phyloP scores from a whole-genome alignment of 1,140 invertebrate genomes.

The Liolophura sinensis region DNA sequence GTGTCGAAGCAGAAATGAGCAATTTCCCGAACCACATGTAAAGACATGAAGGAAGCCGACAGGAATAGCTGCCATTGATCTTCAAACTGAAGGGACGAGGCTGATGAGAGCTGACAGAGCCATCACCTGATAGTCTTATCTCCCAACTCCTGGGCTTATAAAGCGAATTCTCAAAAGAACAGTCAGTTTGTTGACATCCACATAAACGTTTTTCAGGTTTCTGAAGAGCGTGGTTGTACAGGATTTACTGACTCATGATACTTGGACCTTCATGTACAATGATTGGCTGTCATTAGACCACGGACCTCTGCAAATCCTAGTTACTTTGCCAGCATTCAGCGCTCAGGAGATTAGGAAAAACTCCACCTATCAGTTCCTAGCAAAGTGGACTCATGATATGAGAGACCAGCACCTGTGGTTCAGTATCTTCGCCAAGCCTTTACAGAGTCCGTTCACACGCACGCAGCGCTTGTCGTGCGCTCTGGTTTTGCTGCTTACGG shows the following conservation, averaged over 20 bases:
- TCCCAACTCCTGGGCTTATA: no score
- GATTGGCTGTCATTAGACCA: conserved; percentile 36
- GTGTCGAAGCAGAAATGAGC: no score
- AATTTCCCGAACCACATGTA: no score
- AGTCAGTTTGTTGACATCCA: not conserved
- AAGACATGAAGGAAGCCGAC: no score
- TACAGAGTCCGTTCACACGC: conserved; percentile 41
- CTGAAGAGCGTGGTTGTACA: conserved; percentile 34
- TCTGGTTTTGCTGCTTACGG: conserved; percentile 39
- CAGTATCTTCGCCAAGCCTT: conserved; percentile 41
- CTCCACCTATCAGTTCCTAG: conserved; percentile 24
- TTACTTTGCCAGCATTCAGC: conserved; percentile 19
- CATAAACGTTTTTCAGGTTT: conserved; percentile 22
- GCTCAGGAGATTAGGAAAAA: conserved; percentile 28
- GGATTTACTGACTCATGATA: conserved; percentile 28
- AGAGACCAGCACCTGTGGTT: conserved; percentile 43
- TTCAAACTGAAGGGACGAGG: no score
- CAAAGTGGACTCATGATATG: conserved; percentile 39
- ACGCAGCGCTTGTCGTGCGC: conserved; percentile 46
- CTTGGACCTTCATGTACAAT: conserved; percentile 37
- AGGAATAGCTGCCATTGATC: no score
- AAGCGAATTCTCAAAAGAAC: not conserved
- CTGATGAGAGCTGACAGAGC: no score
- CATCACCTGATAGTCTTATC: no score
- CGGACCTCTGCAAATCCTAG: conserved; percentile 18